These are phyloP conservation scores for Lutjanus argentimaculatus DNA, from an alignment of 2,797 vertebrate genomes.

Conservation along the genomic window DNA sequence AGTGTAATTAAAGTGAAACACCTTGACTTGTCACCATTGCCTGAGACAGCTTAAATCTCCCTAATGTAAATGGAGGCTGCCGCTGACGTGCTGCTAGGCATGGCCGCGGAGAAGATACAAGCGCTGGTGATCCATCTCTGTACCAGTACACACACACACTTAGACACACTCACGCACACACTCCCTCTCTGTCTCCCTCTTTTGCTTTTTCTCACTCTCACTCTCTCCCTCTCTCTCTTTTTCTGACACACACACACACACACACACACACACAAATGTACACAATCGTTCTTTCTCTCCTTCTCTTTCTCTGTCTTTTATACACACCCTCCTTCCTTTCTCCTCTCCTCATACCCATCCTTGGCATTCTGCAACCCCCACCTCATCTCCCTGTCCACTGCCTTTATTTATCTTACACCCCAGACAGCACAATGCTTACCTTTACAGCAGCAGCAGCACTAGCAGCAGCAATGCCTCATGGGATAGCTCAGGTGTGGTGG, in stretches of 20 bases:
- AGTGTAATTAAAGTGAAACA: conserved; percentile 92
- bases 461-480: conserved; percentile 55
- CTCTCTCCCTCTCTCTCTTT: conserved; percentile 29
- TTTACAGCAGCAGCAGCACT: conserved; percentile 54
- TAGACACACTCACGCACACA: conserved; percentile 50
- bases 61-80: conserved; percentile 90
- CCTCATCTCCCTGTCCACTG: conserved; percentile 47
- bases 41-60: conserved; percentile 92
- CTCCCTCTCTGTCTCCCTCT: conserved; percentile 6
- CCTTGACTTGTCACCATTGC: conserved; percentile 91
- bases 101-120: conserved; percentile 87
- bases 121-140: conserved; percentile 88
- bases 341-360: conserved; percentile 56
- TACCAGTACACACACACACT: conserved; percentile 58
- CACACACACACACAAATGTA: conserved; percentile 37
- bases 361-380: conserved; percentile 44
- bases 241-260: conserved; percentile 32
- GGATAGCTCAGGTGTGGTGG: conserved; percentile 58
- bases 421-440: conserved; percentile 63
- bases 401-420: conserved; percentile 73
- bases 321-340: conserved; percentile 49
- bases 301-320: conserved; percentile 45
- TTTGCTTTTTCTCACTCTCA: conserved; percentile 31
- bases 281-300: conserved; percentile 52
- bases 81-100: conserved; percentile 85